These are phyloP conservation scores for Siphamia tubifer DNA, from an alignment of 2,113 vertebrate genomes.

Conservation along the genomic window DNA sequence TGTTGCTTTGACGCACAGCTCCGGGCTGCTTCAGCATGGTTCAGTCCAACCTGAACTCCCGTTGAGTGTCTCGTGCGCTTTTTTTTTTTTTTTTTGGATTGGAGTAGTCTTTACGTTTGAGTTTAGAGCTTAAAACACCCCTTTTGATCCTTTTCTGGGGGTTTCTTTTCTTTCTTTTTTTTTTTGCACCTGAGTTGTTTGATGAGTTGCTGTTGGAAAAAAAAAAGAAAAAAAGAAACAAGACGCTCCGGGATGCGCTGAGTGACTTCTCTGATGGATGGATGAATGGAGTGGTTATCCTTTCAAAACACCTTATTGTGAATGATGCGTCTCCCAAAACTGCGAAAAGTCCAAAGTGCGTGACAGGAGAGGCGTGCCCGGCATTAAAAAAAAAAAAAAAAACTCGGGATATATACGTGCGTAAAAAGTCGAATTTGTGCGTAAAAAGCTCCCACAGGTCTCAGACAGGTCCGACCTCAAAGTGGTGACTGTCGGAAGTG, in stretches of 20 bases:
- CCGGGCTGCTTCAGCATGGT: constrained; percentile 11
- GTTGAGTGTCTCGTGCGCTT: not conserved
- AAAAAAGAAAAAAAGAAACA: not conserved
- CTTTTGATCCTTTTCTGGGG: too few relatives aligned
- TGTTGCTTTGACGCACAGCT: constrained; percentile 67
- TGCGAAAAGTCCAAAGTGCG: constrained; percentile 13
- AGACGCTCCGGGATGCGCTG: not conserved
- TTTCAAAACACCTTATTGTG: not conserved
- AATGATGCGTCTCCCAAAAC: not conserved
- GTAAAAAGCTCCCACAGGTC: constrained; percentile 2
- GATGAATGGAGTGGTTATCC: constrained; percentile 2
- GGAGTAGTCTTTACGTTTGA: not conserved
- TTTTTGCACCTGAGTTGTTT: not conserved
- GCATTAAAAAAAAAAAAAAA: too few relatives aligned
- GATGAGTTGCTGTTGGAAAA: not conserved
- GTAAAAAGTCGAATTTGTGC: constrained; percentile 22
- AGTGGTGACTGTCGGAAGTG: constrained; percentile 31
- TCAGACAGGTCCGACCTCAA: constrained; percentile 12
- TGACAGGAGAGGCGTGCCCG: too few relatives aligned
- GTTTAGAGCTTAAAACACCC: too few relatives aligned
- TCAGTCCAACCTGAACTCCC: constrained; percentile 19
- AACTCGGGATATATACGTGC: not conserved
- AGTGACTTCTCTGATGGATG: too few relatives aligned
- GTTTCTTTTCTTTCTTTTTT: not conserved
- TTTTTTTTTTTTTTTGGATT: too few relatives aligned